These are phyloP conservation scores for Euwallacea fornicatus DNA, from an alignment of 1,140 invertebrate genomes.

Conservation along the genomic window DNA sequence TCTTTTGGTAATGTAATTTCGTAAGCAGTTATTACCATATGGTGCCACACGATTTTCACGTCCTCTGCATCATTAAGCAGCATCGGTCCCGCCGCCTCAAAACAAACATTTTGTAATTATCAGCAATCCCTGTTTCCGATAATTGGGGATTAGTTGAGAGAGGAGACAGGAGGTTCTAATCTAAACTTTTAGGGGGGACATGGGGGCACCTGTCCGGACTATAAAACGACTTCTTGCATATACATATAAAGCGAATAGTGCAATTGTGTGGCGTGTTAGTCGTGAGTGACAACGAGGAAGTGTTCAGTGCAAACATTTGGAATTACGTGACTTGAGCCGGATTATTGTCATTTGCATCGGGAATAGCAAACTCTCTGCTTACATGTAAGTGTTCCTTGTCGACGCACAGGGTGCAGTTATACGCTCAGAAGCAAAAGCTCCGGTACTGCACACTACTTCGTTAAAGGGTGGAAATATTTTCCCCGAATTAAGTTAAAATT, in stretches of 20 bases:
- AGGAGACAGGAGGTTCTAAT: neutral
- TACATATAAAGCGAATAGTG: slow-evolving; percentile 6
- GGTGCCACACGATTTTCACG: neutral
- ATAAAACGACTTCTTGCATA: slow-evolving; percentile 4
- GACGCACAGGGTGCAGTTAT: neutral
- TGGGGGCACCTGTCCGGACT: neutral
- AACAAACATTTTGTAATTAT: slow-evolving; percentile 1
- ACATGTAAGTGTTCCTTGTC: slow-evolving; percentile 1
- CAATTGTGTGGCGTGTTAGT: slow-evolving; percentile 1
- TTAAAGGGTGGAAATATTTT: too few relatives aligned
- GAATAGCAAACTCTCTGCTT: neutral
- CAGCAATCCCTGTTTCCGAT: neutral
- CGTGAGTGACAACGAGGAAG: neutral
- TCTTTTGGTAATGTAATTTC: too few relatives aligned
- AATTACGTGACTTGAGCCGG: neutral
- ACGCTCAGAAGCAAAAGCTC: too few relatives aligned
- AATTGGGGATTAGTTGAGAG: neutral
- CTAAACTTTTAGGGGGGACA: neutral
- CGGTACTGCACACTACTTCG: too few relatives aligned
- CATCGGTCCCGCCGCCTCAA: neutral
- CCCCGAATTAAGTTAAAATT: too few relatives aligned
- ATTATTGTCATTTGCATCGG: slow-evolving; percentile 3
- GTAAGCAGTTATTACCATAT: neutral
- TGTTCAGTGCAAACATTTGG: slow-evolving; percentile 1
- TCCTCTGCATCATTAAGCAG: neutral